Base-by-base conservation (phyloP, 2,888 invertebrate species). In the Ormyrus nitidulus region DNA sequence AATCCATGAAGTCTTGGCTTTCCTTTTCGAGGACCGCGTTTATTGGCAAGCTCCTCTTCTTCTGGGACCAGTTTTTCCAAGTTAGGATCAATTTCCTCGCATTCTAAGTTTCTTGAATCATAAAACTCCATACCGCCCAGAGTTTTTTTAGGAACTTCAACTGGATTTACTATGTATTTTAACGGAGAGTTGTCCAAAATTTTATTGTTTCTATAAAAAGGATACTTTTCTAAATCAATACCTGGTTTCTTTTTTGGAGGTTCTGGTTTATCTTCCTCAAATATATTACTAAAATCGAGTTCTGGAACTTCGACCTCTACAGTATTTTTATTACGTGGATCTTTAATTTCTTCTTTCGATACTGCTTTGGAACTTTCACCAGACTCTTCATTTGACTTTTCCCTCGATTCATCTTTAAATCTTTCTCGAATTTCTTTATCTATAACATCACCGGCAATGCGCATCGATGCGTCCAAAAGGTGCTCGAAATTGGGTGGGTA, bases 81-180 rank as follows among this genome's bases (percentile, higher is more conserved):
- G 80, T 86, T 83, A 0, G 85, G 89, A 83, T 88, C 87, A 34
- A 88, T 86, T n/a, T 91, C 91, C 6, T 88, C 88, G 81, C 92
- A 92, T 7, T 88, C 84, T 10, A 82, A 81, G 71, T 91, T 89
- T 77, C 94, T 92, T 0, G 94, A 94, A 81, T 94, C 93, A 85
- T 96, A 96, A 90, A 96, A 95, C 79, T 94, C 94, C 86, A 94
- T 93, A 10, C 93, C 93, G n/a, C 94, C 93, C 9, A 91, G 90
- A 0, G 92, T 92, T 90, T 95, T 95, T 51, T 89, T 90, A 0
- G 95, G 95, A 48, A 95, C 92, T 7, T 92, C 91, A 77, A 91
- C 89, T 0, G 94, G 91, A 90, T 94, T 93, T 86, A 94, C 93
- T 0, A 94, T 93, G 86, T 95, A 95, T 56, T 93, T 91, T 44